Conservation (phyloP, 2,113 vertebrate genomes). For the Sylvietta virens region DNA sequence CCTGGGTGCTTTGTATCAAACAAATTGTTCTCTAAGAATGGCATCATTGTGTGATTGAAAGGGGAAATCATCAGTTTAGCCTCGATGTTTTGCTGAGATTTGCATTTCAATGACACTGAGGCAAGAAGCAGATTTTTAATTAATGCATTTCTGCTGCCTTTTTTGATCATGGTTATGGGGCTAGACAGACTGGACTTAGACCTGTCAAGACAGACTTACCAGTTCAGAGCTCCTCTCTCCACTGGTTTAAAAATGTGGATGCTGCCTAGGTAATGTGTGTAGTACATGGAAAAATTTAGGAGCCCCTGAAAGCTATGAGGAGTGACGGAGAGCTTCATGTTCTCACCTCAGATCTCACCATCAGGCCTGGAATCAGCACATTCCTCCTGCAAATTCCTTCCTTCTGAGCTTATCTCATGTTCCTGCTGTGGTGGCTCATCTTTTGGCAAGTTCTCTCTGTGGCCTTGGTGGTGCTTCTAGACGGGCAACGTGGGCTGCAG, state of each 20-base stretch:
- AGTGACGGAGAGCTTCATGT: background rate
- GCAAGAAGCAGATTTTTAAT: background rate
- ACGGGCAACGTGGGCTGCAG: rapidly evolving
- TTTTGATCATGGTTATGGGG: background rate
- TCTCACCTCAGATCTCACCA: background rate
- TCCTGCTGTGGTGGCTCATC: rapidly evolving
- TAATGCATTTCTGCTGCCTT: background rate
- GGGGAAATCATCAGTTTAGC: background rate
- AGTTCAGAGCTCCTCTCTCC: background rate
- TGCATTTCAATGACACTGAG: background rate
- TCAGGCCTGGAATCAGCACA: background rate
- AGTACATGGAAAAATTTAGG: background rate
- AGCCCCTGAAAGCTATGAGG: background rate
- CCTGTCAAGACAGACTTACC: background rate
- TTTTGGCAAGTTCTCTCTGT: background rate
- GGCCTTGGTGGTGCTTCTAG: background rate
- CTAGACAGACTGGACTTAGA: background rate
- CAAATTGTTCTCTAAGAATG: background rate
- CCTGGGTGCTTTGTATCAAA: background rate
- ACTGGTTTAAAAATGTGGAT: background rate
- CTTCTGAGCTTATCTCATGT: rapidly evolving
- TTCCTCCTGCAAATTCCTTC: background rate
- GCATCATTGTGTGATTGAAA: background rate
- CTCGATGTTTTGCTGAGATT: background rate
- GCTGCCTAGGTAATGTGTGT: background rate